Percentiles rank a stretch among this genome's conserved stretches.
Conservation (phyloP, 2,113 vertebrate genomes). For the Eira barbara region DNA sequence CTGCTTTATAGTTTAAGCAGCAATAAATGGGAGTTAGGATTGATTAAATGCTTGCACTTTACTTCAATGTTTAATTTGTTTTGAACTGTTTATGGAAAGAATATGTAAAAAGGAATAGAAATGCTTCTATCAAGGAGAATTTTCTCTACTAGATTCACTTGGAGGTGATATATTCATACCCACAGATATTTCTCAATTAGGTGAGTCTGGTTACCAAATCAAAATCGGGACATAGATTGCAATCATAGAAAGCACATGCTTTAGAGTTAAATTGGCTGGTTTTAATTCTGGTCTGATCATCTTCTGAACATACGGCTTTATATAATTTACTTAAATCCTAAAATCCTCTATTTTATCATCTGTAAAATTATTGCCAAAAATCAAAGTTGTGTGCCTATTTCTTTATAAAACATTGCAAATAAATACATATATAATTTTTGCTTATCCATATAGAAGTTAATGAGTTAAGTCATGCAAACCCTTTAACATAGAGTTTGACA, state of each 20-base stretch:
- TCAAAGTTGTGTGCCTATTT: not conserved
- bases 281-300: not conserved
- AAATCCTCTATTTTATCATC: not conserved
- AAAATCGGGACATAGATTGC: not conserved
- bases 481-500: not conserved
- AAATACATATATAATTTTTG: not conserved
- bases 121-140: not conserved
- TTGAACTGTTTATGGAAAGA: constrained; percentile 53
- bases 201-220: not conserved
- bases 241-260: not conserved
- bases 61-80: constrained; percentile 63
- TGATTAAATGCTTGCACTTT: constrained; percentile 62
- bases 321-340: not conserved
- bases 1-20: constrained; percentile 59
- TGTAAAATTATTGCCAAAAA: not conserved
- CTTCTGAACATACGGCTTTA: not conserved
- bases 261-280: not conserved
- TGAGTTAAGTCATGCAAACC: not conserved
- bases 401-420: not conserved
- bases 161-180: not conserved
- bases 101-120: constrained; percentile 49
- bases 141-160: not conserved
- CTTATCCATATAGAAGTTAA: not conserved
- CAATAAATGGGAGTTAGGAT: constrained; percentile 47
- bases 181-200: not conserved